Conservation (phyloP, 1,140 invertebrate species). For the Leptinotarsa lineolata region DNA sequence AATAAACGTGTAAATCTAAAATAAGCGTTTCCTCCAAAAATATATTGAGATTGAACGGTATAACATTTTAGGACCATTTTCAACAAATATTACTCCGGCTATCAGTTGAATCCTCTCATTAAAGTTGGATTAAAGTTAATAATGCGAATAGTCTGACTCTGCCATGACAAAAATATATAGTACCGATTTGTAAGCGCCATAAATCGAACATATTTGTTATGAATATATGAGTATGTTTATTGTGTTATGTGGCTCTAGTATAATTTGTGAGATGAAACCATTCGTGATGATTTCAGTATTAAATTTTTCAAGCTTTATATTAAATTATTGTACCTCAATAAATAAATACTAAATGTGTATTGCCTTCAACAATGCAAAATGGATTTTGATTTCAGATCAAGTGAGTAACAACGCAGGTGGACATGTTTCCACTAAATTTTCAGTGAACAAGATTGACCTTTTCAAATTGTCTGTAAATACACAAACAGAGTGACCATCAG, state of each 20-base stretch:
- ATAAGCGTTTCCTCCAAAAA: constrained; percentile 21
- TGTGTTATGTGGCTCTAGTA: too few relatives aligned
- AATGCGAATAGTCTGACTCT: background rate
- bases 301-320: constrained; percentile 27
- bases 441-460: too few relatives aligned
- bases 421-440: too few relatives aligned
- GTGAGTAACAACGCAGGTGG: background rate
- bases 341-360: constrained; percentile 38
- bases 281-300: constrained; percentile 24
- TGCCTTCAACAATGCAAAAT: constrained; percentile 52
- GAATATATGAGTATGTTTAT: too few relatives aligned
- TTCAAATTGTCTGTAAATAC: too few relatives aligned
- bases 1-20: constrained; percentile 13
- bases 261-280: background rate
- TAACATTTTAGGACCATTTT: background rate
- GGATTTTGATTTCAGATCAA: constrained; percentile 31
- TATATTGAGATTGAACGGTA: background rate
- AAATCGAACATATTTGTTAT: too few relatives aligned
- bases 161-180: background rate
- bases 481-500: too few relatives aligned
- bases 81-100: background rate
- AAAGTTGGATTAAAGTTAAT: background rate
- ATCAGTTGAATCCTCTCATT: background rate
- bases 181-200: too few relatives aligned
- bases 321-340: constrained; percentile 43